Evolutionary conservation across 2,888 invertebrate genomes (phyloP).

Genomic region (Rhopalosiphum nymphaeae): DNA sequence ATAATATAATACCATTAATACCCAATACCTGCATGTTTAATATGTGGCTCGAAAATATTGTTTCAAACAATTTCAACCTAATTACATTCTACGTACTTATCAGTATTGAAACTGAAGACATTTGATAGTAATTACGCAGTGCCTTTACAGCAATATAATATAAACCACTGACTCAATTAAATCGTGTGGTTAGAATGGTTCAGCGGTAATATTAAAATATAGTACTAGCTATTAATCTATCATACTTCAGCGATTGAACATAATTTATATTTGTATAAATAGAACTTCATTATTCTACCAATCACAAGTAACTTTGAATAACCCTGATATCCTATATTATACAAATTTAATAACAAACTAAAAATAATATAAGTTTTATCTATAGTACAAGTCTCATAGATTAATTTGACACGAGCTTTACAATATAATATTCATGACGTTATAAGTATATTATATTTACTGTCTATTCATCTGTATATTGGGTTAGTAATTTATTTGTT

Average conservation of each 20-base stretch:
- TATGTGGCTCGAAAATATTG: background rate
- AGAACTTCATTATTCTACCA: background rate
- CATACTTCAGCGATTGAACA: background rate
- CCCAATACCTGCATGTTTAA: too few relatives aligned
- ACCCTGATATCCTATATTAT: background rate
- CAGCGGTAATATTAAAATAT: background rate
- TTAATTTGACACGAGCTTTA: background rate
- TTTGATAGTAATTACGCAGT: background rate
- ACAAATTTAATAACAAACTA: background rate
- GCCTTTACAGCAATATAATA: background rate
- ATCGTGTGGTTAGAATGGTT: background rate
- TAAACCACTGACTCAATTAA: background rate
- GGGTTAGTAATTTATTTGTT: background rate
- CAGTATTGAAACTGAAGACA: background rate
- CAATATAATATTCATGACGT: background rate
- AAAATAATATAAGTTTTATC: background rate
- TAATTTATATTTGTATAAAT: background rate
- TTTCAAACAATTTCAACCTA: background rate
- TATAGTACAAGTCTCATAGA: background rate
- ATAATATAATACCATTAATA: background rate
- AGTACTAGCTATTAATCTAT: background rate
- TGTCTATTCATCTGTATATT: background rate
- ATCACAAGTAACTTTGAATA: background rate
- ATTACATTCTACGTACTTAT: background rate
- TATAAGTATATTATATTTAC: background rate